A percentile compares a stretch with the other conserved stretches of the same genome.
Conservation (phyloP, 2,888 invertebrate genomes). For the Sussaba pulchella region DNA sequence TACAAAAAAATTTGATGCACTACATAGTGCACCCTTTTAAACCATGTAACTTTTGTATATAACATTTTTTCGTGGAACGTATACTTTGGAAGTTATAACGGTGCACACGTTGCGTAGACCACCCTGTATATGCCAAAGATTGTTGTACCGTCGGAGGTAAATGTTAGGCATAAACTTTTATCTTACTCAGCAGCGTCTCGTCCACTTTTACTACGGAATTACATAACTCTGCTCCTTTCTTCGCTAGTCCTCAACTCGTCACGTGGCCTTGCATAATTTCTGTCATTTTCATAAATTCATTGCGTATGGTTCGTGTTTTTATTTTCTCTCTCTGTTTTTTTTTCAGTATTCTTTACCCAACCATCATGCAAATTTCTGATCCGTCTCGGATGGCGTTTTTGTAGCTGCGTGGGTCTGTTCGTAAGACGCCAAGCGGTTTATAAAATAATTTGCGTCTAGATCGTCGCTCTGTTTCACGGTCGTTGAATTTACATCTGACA, state of each 20-base stretch:
- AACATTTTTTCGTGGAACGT: no score
- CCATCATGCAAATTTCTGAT: no score
- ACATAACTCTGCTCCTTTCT: background rate
- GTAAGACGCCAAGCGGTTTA: background rate
- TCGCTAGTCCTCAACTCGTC: background rate
- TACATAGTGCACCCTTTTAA: no score
- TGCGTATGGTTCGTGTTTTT: slow-evolving; percentile 3
- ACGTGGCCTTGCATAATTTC: background rate
- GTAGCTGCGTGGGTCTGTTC: no score
- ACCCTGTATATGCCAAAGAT: slow-evolving; percentile 22
- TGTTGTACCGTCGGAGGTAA: slow-evolving; percentile 30
- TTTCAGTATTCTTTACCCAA: no score
- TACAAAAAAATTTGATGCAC: slow-evolving; percentile 20
- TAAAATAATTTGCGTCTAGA: slow-evolving; percentile 12
- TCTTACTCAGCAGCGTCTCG: slow-evolving; percentile 18
- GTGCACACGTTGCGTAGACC: no score
- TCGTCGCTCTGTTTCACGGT: background rate
- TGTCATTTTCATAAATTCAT: slow-evolving; percentile 31
- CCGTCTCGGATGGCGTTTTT: no score
- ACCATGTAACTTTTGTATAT: no score
- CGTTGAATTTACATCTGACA: slow-evolving; percentile 8
- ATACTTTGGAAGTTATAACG: no score
- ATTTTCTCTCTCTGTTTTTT: background rate
- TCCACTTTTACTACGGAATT: slow-evolving; percentile 34
- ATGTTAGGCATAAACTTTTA: slow-evolving; percentile 32